A percentile compares a stretch with the other conserved stretches of the same genome.
phyloP scores from a whole-genome alignment of 2,797 vertebrate species.

The Gadopsis marmoratus region DNA sequence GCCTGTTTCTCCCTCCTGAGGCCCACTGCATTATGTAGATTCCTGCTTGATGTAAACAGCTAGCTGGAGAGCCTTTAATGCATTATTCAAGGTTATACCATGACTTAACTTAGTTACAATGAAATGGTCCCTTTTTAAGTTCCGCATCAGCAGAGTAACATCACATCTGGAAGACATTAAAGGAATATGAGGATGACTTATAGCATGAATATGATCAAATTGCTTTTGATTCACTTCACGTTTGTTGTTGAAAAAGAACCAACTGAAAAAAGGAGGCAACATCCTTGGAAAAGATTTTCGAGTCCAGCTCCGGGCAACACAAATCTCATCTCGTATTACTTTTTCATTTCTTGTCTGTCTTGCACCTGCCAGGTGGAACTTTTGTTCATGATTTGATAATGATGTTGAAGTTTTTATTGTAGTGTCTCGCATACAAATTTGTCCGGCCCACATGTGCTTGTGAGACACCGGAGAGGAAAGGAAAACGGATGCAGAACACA shows the following conservation, averaged over 20 bases:
- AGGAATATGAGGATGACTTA: conserved; percentile 36
- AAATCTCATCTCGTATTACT: conserved; percentile 49
- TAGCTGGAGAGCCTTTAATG: conserved; percentile 66
- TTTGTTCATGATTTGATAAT: conserved; percentile 34
- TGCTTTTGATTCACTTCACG: conserved; percentile 61
- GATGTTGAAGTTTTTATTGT: conserved; percentile 17
- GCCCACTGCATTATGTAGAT: conserved; percentile 70
- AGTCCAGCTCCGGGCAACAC: conserved; percentile 46
- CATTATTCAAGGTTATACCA: conserved; percentile 72
- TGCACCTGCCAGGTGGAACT: conserved; percentile 42
- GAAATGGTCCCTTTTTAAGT: conserved; percentile 60
- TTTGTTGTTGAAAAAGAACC: conserved; percentile 54
- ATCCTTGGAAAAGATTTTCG: conserved; percentile 53
- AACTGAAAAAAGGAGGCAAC: conserved; percentile 14
- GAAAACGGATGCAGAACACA: conserved; percentile 1
- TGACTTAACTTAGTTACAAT: conserved; percentile 65
- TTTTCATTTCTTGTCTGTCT: conserved; percentile 40
- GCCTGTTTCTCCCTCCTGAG: conserved; percentile 41
- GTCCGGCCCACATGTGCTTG: background rate
- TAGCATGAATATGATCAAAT: conserved; percentile 36
- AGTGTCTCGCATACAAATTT: conserved; percentile 41
- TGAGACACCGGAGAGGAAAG: background rate
- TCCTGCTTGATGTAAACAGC: conserved; percentile 70
- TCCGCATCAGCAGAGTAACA: conserved; percentile 28
- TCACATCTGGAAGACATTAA: conserved; percentile 47